A percentile compares a stretch with the other conserved stretches of the same genome.
Conservation (phyloP, 92 coral and sea anemone species). For the Zoanthus sociatus region DNA sequence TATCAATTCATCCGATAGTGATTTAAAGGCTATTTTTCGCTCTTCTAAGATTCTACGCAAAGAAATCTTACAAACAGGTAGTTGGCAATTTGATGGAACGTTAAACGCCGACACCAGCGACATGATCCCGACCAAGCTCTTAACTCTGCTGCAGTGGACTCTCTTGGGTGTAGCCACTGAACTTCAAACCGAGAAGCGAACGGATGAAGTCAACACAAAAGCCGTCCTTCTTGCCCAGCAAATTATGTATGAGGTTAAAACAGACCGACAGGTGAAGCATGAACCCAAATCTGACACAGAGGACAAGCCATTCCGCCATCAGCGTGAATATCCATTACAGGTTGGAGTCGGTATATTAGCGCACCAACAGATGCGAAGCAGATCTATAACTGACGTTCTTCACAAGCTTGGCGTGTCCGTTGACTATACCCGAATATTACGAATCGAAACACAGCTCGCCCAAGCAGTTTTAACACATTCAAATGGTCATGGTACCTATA, state of each 20-base stretch:
- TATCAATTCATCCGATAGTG: slow-evolving; percentile 49
- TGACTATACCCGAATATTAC: not conserved
- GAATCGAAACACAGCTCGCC: not conserved
- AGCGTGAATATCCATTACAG: not conserved
- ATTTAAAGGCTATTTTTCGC: not conserved
- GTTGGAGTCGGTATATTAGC: not conserved
- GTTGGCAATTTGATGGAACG: not conserved
- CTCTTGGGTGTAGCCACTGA: not conserved
- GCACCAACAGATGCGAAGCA: not conserved
- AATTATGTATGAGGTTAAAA: too few species aligned
- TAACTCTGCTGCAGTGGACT: not conserved
- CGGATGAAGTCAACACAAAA: not conserved
- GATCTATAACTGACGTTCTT: not conserved
- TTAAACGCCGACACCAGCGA: not conserved
- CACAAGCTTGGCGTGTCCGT: not conserved
- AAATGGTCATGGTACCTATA: not conserved
- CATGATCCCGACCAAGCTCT: not conserved
- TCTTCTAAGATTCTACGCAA: not conserved
- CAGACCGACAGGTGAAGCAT: not conserved
- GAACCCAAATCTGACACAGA: not conserved
- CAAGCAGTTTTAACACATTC: not conserved
- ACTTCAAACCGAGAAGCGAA: not conserved
- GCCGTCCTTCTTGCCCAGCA: not conserved
- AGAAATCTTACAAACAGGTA: not conserved
- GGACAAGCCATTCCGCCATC: not conserved